Evolutionary conservation across 2,797 vertebrate genomes (phyloP), one percentile per base, ranked within the genome.

Genomic region (Coranthus polyacanthus): DNA sequence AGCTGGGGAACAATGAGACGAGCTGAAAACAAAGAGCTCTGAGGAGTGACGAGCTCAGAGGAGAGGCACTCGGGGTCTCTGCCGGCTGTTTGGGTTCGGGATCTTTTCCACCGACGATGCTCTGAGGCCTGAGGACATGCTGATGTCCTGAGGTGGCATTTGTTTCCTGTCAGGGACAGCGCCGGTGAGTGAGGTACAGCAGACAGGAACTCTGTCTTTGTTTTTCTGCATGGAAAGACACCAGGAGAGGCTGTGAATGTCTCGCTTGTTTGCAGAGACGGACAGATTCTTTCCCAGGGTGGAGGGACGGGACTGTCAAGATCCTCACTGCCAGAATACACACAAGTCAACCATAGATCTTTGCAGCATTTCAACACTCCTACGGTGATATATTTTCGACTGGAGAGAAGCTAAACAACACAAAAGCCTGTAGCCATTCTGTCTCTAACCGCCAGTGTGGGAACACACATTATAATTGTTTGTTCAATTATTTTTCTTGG

Each of bases 401-500:
- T 34, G 64, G 61, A 67, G 71, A 58, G 52, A 72, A 67, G 50
- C 65, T 63, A 70, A 82, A 81, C 52, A 70, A 56, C 49, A 53
- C 71, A 34, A 44, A 68, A 49, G 70, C 49, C 65, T 16, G 68
- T 18, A 55, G 68, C 78, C 49, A 29, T 69, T 54, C 57, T 18
- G 44, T 55, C 49, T 83, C 44, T 63, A 54, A 66, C 39, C 45
- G 8, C 37, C 72, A 32, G 69, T 59, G 76, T 72, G 85, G 81
- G 81, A 91, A 82, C 69, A 24, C 16, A 81, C 76, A 55, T 85
- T 82, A 53, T 90, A 90, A 92, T 90, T 88, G 88, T 92, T 93
- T 90, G 89, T 86, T 91, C 89, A 91, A 89, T 92, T 92, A 92
- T 93, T 93, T 92, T 90, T 89, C 83, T 90, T 89, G 87, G 87